Conservation (phyloP, 2,888 invertebrate genomes). For the Athalia rosae region DNA sequence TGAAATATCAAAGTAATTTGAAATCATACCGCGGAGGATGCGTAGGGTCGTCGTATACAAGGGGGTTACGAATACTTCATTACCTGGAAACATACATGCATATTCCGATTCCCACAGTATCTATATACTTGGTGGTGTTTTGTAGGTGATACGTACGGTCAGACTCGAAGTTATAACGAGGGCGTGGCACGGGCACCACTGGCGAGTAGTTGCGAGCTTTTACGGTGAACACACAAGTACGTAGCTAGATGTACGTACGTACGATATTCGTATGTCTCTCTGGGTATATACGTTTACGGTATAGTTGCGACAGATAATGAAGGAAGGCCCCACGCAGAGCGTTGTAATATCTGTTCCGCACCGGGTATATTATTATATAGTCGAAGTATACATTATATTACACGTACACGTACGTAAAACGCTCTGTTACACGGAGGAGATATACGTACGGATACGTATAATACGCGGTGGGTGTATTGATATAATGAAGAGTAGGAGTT, state of each 20-base stretch:
- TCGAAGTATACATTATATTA: background rate
- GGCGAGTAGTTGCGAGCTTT: constrained; percentile 3
- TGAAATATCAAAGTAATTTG: constrained; percentile 16
- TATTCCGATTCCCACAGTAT: constrained; percentile 38
- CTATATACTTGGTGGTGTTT: background rate
- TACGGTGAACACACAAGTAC: background rate
- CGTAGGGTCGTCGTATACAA: no score
- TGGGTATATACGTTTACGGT: background rate
- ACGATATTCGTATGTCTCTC: background rate
- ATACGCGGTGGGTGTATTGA: no score
- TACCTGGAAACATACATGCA: background rate
- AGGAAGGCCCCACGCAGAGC: constrained; percentile 15
- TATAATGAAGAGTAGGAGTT: no score
- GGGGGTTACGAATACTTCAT: no score
- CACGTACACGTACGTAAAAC: background rate
- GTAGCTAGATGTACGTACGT: background rate
- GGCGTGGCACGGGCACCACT: constrained; percentile 22
- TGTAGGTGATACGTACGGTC: constrained; percentile 2
- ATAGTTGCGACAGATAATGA: constrained; percentile 23
- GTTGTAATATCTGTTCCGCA: constrained; percentile 22
- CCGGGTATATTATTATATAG: background rate
- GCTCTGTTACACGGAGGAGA: no score
- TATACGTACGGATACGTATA: no score
- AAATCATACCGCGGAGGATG: background rate
- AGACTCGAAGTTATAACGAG: constrained; percentile 1